Base-by-base conservation (phyloP, 2,113 vertebrate genomes). In the Cebus imitator region DNA sequence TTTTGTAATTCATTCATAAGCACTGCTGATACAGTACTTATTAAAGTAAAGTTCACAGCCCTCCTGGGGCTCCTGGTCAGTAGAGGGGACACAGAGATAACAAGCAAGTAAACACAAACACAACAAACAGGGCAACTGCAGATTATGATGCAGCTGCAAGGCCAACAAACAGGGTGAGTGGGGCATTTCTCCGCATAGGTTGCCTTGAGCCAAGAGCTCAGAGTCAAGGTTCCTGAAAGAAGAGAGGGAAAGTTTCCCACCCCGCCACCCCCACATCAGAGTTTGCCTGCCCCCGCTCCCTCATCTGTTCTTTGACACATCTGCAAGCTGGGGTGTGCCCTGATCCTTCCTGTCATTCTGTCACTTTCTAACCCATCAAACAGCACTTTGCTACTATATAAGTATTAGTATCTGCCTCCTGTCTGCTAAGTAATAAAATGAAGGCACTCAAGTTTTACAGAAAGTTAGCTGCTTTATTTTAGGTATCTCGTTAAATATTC, bases 381-480 rank as follows among this genome's bases (percentile, higher is more conserved):
- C 1, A 7, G 66, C 68, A 84, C 70, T 94, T 87, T 25, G 25
- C 90, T 87, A 43, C 86, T 92, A 72, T 94, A 0, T 76, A 78
- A 90, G 58, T 50, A 45, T 95, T 93, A 81, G 27, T 75, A 85
- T 92, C 37, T 43, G 87, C 72, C 87, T 95, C 64, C 86, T 82
- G 40, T 57, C 88, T 94, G 85, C 73, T 84, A 79, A 61, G 84
- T 79, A 80, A 91, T 73, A 79, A 97, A 85, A 78, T 2, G 3
- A 94, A 95, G 89, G n/a, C 87, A 37, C 75, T 75, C 14, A 13
- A 89, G 61, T 76, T 81, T 96, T 97, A 37, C 25, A 96, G n/a
- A 85, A 61, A 82, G 90, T 86, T 91, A 92, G 91, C 87, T 64
- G 80, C 75, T 92, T 91, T 96, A 91, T 95, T 95, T 93, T 83